Evolutionary conservation across 2,797 vertebrate species (phyloP), one percentile per base, ranked within the genome.

Genomic region (Ficedula albicollis): DNA sequence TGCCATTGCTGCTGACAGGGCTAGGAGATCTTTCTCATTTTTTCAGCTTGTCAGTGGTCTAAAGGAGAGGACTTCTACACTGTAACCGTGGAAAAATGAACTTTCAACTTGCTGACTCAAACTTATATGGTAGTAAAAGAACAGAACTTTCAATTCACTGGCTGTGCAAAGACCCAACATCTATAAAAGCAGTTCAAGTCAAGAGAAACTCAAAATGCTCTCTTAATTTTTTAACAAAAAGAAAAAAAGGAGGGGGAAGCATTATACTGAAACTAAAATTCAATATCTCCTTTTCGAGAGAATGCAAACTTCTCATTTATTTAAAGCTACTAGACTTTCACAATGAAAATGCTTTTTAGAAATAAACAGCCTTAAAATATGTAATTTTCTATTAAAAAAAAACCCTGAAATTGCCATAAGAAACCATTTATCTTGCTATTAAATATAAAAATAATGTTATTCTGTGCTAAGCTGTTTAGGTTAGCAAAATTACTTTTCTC

Each of bases 171-270:
- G 27, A 4, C 20, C 39, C 13, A 34, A 6, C 2, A 15, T n/a
- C 21, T 51, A 17, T 17, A n/a, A 59, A 76, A 72, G 55, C 2
- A 54, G 11, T 13, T 72, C 3, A 82, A 72, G 43, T 58, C 30
- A 46, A 79, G 22, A 6, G 9, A 59, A 79, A 69, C 32, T 25
- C 4, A 75, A 91, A 87, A 79, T 64, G 5, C 5, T 56, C 8
- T 56, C 21, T n/a, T 73, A n/a, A 2, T 16, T 74, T 68, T 82
- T 60, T 30, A 36, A 44, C 5, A 49, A 32, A 46, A 69, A 18
- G 2, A 26, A 67, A 66, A 8, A 10, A 36, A 26, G 38, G 1
- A 14, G 7, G 1, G 0, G 0, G 20, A 51, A 52, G 0, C 2
- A 44, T 38, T 49, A 15, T 34, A 27, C 44, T n/a, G 54, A 60